These are phyloP conservation scores for Itoplectis maculator DNA, from an alignment of 2,888 invertebrate species.

Conservation along the genomic window DNA sequence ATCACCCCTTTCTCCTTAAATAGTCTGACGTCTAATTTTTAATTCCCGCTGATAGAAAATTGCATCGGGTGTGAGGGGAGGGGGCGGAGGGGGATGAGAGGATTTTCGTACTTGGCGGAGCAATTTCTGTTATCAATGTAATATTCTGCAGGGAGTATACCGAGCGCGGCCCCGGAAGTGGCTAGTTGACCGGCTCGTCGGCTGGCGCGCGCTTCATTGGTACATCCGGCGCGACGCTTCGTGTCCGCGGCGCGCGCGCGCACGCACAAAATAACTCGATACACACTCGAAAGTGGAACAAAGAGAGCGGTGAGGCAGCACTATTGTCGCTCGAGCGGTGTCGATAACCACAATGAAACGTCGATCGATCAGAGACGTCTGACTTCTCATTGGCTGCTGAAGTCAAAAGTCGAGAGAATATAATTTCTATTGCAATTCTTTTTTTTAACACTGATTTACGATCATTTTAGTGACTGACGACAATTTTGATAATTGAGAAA, in stretches of 20 bases:
- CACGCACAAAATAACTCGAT: constrained; percentile 80
- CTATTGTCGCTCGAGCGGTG: not conserved
- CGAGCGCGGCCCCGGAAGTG: constrained; percentile 81
- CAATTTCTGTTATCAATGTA: constrained; percentile 82
- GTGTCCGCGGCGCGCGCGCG: constrained; percentile 75
- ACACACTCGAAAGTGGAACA: constrained; percentile 78
- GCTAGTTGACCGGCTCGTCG: constrained; percentile 82
- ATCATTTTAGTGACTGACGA: no score
- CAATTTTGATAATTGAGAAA: not conserved
- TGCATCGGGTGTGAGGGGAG: not conserved
- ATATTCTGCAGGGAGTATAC: constrained; percentile 77
- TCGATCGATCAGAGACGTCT: not conserved
- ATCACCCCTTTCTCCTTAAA: not conserved
- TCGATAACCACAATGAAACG: not conserved
- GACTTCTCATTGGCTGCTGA: no score
- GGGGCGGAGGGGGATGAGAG: not conserved
- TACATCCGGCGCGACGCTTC: constrained; percentile 82
- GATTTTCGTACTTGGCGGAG: constrained; percentile 69
- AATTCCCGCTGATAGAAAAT: constrained; percentile 35
- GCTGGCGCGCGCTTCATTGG: constrained; percentile 80
- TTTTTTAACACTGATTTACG: no score
- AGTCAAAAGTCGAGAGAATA: no score
- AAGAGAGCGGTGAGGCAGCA: constrained; percentile 35
- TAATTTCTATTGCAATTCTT: no score
- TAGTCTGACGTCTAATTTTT: not conserved